A percentile compares a stretch with the other conserved stretches of the same genome.
These are phyloP conservation scores for Cordylochernes scorpioides DNA, from an alignment of 2,888 invertebrate genomes.

Conservation along the genomic window DNA sequence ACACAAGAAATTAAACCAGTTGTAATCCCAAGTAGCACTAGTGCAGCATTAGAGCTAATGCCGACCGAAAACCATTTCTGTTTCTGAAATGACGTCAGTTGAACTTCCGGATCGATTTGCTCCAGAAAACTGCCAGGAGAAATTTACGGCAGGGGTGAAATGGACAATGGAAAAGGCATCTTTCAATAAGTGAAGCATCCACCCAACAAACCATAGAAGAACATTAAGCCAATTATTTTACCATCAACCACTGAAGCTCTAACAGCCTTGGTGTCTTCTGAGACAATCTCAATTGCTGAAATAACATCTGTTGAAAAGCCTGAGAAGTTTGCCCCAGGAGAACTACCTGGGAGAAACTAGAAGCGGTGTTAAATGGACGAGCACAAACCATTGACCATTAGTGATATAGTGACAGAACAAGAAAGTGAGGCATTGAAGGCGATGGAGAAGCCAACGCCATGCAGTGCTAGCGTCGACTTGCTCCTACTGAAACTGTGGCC, in stretches of 20 bases:
- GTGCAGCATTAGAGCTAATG: slow-evolving; percentile 17
- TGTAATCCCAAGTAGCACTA: too few species aligned
- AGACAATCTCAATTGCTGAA: slow-evolving; percentile 6
- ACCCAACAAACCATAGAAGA: slow-evolving; percentile 6
- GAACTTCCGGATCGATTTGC: too few species aligned
- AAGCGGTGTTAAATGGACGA: slow-evolving; percentile 16
- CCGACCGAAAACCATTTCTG: slow-evolving; percentile 14
- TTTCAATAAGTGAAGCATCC: slow-evolving; percentile 7
- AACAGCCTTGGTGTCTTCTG: slow-evolving; percentile 5
- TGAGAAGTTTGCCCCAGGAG: slow-evolving; percentile 8
- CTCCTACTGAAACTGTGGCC: slow-evolving; percentile 5
- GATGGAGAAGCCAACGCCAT: slow-evolving; percentile 4
- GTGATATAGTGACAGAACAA: slow-evolving; percentile 8
- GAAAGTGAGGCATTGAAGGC: slow-evolving; percentile 3
- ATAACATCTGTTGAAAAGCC: slow-evolving; percentile 8
- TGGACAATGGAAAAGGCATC: slow-evolving; percentile 5
- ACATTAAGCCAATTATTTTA: slow-evolving; percentile 3
- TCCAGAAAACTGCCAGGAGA: slow-evolving; percentile 7
- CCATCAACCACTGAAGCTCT: slow-evolving; percentile 4
- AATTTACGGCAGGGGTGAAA: slow-evolving; percentile 8
- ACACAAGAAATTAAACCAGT: too few species aligned
- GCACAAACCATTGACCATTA: slow-evolving; percentile 7
- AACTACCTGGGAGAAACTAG: slow-evolving; percentile 28
- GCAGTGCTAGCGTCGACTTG: slow-evolving; percentile 5
- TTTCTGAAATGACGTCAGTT: too few species aligned